A percentile compares a stretch with the other conserved stretches of the same genome.
Evolutionary conservation across 2,797 vertebrate genomes (phyloP).

Genomic region (Cephalopachus bancanus): DNA sequence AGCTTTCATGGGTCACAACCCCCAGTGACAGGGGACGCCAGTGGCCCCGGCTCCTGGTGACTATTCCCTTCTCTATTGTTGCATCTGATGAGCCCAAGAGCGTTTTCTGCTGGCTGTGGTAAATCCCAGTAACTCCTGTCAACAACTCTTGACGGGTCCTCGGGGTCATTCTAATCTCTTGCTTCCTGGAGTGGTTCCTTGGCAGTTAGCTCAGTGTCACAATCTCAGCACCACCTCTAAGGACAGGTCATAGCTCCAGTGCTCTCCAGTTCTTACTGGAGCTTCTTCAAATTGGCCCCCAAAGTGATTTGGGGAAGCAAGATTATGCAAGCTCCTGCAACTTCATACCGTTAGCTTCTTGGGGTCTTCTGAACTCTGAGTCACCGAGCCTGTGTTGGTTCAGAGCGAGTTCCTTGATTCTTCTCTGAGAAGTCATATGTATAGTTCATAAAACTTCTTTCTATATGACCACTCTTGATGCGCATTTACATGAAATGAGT

Average conservation of each 20-base stretch:
- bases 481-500: not conserved
- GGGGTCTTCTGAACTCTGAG: not conserved
- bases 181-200: constrained; percentile 35
- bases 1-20: not conserved
- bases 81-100: not conserved
- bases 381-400: not conserved
- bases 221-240: not conserved
- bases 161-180: not conserved
- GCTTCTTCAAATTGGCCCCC: not conserved
- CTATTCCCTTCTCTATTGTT: not conserved
- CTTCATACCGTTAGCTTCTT: not conserved
- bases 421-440: not conserved
- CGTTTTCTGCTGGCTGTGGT: not conserved
- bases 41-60: not conserved
- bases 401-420: not conserved
- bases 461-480: not conserved
- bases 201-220: not conserved
- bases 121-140: not conserved
- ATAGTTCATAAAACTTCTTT: not conserved
- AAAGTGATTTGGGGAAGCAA: not conserved
- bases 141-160: not conserved
- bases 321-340: not conserved
- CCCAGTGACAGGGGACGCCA: not conserved
- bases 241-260: not conserved
- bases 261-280: not conserved